Evolutionary conservation across 2,113 vertebrate genomes (phyloP), one percentile per base, ranked within the genome.

Genomic region (Hyperoodon ampullatus): DNA sequence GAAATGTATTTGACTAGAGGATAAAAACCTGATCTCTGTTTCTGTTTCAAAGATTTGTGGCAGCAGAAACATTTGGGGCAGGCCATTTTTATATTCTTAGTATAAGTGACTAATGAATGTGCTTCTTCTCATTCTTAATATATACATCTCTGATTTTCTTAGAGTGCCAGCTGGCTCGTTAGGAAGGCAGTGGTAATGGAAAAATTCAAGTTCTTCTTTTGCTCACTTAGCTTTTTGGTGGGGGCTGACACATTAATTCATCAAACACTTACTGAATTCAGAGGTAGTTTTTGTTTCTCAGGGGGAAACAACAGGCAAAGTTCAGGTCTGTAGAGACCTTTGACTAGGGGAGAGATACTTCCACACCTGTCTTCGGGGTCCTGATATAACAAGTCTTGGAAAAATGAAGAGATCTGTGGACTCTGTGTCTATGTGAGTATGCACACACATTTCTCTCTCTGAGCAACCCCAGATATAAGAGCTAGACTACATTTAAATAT

Each of bases 121-220:
- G 42, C 26, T 85, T 82, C 58, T 71, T 83, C 35, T 90, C 70
- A 44, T 44, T 77, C 81, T 80, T 90, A 78, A 89, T 71, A 50
- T 58, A 82, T 82, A 28, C 42, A 66, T 82, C 21, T 95, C 55
- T 70, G 33, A 39, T 93, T 94, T 97, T 95, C 82, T 93, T 75
- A 65, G 9, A 66, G 63, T 80, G 12, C 53, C 61, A 72, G 35
- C 0, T 11, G n/a, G 70, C n/a, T 7, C 13, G 0, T 74, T 92
- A 75, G 70, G 53, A 74, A 68, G 50, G 18, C 55, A 63, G 61
- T 33, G 33, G 15, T 77, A 58, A 84, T 66, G 30, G 65, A 84
- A 71, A 42, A 90, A n/a, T 28, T 97, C 89, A 87, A 93, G 0
- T 1, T 39, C 60, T 89, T 68, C 77, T 63, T 7, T 3, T 42